Evolutionary conservation across 2,113 vertebrate genomes (phyloP), one percentile per base, ranked within the genome.

Genomic region (Gnathonemus longibarbis): DNA sequence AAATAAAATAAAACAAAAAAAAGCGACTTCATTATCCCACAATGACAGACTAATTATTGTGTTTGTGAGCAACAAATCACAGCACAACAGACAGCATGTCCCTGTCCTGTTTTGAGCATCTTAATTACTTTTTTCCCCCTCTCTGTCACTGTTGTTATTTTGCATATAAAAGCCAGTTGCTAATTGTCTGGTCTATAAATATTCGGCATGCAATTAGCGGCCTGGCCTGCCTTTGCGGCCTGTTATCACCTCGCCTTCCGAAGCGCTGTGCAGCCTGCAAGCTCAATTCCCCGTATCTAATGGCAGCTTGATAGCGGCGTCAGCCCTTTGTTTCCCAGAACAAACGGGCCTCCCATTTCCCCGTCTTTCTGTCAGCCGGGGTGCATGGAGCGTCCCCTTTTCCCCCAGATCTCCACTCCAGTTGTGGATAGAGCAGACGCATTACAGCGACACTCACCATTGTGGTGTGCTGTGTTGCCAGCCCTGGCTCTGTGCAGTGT

Each of bases 131-230:
- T 91, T 90, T 83, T 88, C 90, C 90, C 53, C 90, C 92, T 95
- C 94, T 92, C 94, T 94, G 94, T 94, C 94, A 94, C 94, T 95
- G 94, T 95, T 96, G 95, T 96, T 96, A 95, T 95, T 96, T 96
- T 95, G 95, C 96, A 96, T 96, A 96, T 96, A 96, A 96, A 96
- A 96, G 96, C 95, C 94, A 93, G 93, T 94, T 93, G 94, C 95
- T 96, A 96, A 96, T 96, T 96, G 95, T 96, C 95, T 96, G 94
- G 94, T 95, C 95, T 96, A 96, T 96, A 96, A 96, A 96, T 96
- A 96, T 96, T 96, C 95, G 92, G 92, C 93, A 95, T 95, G 96
- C 95, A 96, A 96, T 96, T 96, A 96, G 95, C 94, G 88, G 93
- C 93, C 96, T 95, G 96, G 96, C 96, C 95, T 94, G 95, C 92